A percentile compares a stretch with the other conserved stretches of the same genome.
Conservation (phyloP, 92 coral and sea anemone genomes). For the Scolanthus callimorphus region DNA sequence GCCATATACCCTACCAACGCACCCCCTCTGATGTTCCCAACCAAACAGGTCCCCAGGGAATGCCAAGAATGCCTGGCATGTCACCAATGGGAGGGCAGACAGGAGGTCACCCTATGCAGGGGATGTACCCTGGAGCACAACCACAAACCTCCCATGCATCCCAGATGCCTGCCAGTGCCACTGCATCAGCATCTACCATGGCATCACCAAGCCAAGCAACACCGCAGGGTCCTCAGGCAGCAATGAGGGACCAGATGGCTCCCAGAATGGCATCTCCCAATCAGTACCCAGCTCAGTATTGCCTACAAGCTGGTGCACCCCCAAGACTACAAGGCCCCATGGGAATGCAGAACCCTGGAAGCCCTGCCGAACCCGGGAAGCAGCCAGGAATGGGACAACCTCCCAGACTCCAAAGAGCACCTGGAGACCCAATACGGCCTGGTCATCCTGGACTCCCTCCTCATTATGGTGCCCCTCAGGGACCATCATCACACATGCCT, state of each 20-base stretch:
- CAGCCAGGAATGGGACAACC: conserved; percentile 11
- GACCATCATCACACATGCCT: conserved; percentile 17
- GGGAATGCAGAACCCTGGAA: conserved; percentile 5
- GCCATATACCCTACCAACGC: conserved; percentile 60
- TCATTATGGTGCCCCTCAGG: not conserved
- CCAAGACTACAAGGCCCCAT: conserved; percentile 8
- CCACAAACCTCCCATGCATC: not conserved
- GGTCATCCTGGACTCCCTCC: conserved; percentile 10
- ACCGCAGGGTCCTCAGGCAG: conserved; percentile 1
- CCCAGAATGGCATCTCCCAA: conserved; percentile 5
- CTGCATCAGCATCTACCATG: conserved; percentile 1
- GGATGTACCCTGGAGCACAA: not conserved
- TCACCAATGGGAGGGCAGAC: conserved; percentile 7
- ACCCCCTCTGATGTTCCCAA: conserved; percentile 41
- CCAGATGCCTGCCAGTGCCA: not conserved
- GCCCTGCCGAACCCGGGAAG: conserved; percentile 13
- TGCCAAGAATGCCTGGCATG: conserved; percentile 21
- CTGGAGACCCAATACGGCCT: conserved; percentile 20
- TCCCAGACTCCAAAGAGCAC: conserved; percentile 31
- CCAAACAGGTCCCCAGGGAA: conserved; percentile 20
- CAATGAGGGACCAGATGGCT: not conserved
- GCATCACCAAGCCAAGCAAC: conserved; percentile 21
- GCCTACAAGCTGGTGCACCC: conserved; percentile 7
- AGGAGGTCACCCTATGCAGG: not conserved
- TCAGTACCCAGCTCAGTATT: conserved; percentile 9